Conservation (phyloP, 2,797 vertebrate species). For the Coregonus sp. region DNA sequence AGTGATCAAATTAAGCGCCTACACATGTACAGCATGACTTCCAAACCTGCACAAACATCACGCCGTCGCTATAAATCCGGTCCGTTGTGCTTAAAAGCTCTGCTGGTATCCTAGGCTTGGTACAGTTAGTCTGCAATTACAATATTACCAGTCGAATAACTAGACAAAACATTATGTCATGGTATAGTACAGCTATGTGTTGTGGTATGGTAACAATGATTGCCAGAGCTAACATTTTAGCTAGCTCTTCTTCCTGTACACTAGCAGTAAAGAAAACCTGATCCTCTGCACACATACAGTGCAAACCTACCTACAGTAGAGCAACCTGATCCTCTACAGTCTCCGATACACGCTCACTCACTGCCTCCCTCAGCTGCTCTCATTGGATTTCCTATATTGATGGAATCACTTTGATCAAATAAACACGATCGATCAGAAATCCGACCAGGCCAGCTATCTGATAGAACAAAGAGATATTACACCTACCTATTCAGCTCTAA, state of each 20-base stretch:
- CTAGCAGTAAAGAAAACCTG: too few relatives aligned
- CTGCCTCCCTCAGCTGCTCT: conserved; percentile 9
- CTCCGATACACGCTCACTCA: background rate
- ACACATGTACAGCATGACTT: conserved; percentile 28
- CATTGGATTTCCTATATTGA: conserved; percentile 33
- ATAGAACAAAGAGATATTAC: conserved; percentile 38
- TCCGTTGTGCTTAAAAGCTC: background rate
- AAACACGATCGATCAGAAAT: conserved; percentile 38
- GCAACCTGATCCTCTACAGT: conserved; percentile 12
- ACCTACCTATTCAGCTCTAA: conserved; percentile 2
- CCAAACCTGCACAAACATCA: background rate
- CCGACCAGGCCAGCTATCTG: conserved; percentile 12
- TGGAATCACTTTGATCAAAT: conserved; percentile 30
- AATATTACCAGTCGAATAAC: background rate
- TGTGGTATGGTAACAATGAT: too few relatives aligned
- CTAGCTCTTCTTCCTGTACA: too few relatives aligned
- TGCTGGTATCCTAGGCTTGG: background rate
- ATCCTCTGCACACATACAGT: too few relatives aligned
- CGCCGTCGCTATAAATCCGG: background rate
- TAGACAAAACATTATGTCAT: background rate
- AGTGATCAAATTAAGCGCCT: too few relatives aligned
- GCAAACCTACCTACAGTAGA: too few relatives aligned
- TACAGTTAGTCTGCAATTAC: background rate
- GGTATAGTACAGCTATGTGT: too few relatives aligned
- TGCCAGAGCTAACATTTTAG: too few relatives aligned